These are phyloP conservation scores for Ormyrus thymus DNA, from an alignment of 2,888 invertebrate species.

Conservation along the genomic window DNA sequence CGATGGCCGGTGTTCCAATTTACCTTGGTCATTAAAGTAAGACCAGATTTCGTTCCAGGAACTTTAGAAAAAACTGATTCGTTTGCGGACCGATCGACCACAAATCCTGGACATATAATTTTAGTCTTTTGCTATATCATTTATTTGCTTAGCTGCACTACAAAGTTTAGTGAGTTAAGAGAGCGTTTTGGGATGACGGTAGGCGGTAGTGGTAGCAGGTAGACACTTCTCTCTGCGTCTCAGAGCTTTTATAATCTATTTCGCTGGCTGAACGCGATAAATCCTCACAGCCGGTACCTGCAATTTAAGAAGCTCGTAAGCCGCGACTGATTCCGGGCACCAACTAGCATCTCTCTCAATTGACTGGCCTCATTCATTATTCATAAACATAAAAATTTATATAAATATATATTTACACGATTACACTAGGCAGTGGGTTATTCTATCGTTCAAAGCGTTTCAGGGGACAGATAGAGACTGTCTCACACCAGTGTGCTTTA, in stretches of 20 bases:
- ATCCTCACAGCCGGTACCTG: slow-evolving; percentile 75
- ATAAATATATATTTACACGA: slow-evolving; percentile 31
- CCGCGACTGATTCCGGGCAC: slow-evolving; percentile 4
- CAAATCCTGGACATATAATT: slow-evolving; percentile 67
- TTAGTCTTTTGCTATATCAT: slow-evolving; percentile 63
- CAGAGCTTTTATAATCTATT: slow-evolving; percentile 32
- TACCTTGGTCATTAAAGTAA: slow-evolving; percentile 67
- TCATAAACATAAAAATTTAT: not conserved
- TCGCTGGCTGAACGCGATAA: slow-evolving; percentile 64
- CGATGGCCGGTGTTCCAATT: slow-evolving; percentile 57
- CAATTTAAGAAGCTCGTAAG: slow-evolving; percentile 60
- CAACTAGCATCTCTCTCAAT: not conserved
- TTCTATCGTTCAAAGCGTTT: slow-evolving; percentile 34
- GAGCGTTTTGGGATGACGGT: slow-evolving; percentile 62
- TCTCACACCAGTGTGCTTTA: slow-evolving; percentile 20
- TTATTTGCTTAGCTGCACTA: slow-evolving; percentile 60
- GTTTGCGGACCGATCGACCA: slow-evolving; percentile 63
- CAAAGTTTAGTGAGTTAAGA: slow-evolving; percentile 59
- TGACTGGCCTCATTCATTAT: slow-evolving; percentile 24
- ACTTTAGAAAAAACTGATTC: slow-evolving; percentile 61
- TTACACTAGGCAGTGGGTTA: slow-evolving; percentile 26
- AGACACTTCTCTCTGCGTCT: slow-evolving; percentile 8
- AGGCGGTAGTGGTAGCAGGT: slow-evolving; percentile 65
- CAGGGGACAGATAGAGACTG: slow-evolving; percentile 47
- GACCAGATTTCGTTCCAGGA: slow-evolving; percentile 62